Evolutionary conservation across 2,888 invertebrate genomes (phyloP), one percentile per base, ranked within the genome.

Genomic region (Lycaena phlaeas): DNA sequence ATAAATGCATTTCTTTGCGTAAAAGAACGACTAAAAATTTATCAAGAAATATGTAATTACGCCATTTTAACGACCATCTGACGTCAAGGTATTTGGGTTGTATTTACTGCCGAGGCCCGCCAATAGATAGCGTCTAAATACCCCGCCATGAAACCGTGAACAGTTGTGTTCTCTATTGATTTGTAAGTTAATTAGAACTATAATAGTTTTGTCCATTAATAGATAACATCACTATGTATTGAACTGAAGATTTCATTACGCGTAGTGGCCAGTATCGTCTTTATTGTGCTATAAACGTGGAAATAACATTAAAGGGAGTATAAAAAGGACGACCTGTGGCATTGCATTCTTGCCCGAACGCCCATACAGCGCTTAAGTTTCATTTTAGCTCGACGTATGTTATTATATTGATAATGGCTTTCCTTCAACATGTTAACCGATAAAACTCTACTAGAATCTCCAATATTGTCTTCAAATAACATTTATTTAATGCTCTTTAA

Each of bases 171-270:
- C n/a, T n/a, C n/a, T n/a, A n/a, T n/a, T n/a, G n/a, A n/a, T n/a
- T n/a, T n/a, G n/a, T n/a, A n/a, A n/a, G n/a, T n/a, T n/a, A n/a
- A n/a, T n/a, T n/a, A n/a, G n/a, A 15, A 28, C 22, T 14, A 22
- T 17, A 11, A 39, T 26, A 12, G 11, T 31, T 40, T 27, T 25
- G 36, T 39, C 42, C 41, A 43, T 47, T 50, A 50, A 51, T 46
- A 46, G 46, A 52, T 54, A 58, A 60, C 65, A 67, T 67, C 66
- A 61, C 54, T 53, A 61, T 64, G 68, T 77, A 81, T 79, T 69
- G 78, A 81, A 74, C 74, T 69, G 64, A 71, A 74, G 76, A 79
- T 84, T 84, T 84, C 82, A 84, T 84, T 84, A 84, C 79, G 70
- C 74, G 76, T 81, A 84, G 82, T 81, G 82, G 78, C 70, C 71